Base-by-base conservation (phyloP, 2,113 vertebrate species). In the Ranitomeya variabilis region DNA sequence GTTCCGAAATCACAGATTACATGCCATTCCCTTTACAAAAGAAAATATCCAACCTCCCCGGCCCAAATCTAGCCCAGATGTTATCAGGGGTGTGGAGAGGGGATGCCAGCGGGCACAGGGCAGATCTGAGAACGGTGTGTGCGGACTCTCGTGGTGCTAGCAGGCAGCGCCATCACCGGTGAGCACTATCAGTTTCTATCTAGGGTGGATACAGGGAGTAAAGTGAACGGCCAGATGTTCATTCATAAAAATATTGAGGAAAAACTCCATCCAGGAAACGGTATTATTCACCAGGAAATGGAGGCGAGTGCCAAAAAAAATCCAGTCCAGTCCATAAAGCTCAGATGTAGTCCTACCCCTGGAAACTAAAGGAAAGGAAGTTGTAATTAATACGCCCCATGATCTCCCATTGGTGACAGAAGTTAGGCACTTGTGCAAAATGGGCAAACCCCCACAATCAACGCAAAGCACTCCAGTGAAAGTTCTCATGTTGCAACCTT, bases 1-100 rank as follows among this genome's bases (percentile, higher is more conserved):
- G 67, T 90, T 91, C 91, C 86, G 89, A 82, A 92, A 69, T 69
- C 86, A 19, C 64, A 2, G 62, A 77, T 80, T 67, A 45, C 14
- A 37, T 21, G 69, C 85, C 88, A 92, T 81, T 82, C 80, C 59
- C 1, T 74, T 82, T 26, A 79, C 66, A 91, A 89, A 90, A 91
- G 76, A 91, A 84, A 0, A 60, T 66, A 84, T 69, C 62, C 71
- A 37, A 11, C 71, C n/a, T 67, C 18, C 10, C 59, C 37, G 90
- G 90, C 92, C 86, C 91, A 91, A 93, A 92, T 0, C 52, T 1
- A 87, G 74, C 73, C 14, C 91, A 92, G 89, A 92, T 86, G 87
- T 91, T 82, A 89, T 59, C 79, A 88, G 15, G 6, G 37, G 80
- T 60, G 71, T 80, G 86, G 79, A 71, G 87, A 64, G 37, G 85